These are phyloP conservation scores for Schrankia costaestrigalis DNA, from an alignment of 2,888 invertebrate genomes.

Conservation along the genomic window DNA sequence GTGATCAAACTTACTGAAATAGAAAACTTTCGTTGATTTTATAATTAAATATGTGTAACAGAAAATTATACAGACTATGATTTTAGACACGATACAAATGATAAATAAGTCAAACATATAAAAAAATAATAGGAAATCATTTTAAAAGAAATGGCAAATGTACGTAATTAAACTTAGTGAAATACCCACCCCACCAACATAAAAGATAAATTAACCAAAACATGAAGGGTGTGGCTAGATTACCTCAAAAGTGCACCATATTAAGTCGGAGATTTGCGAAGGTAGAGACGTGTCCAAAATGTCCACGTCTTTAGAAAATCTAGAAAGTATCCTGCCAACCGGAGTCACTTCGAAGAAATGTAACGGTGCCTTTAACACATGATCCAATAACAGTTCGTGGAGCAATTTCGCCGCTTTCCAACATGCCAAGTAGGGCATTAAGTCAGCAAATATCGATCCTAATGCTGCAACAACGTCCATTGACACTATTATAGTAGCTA, in stretches of 20 bases:
- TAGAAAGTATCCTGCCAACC: conserved; percentile 85
- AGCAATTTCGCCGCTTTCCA: conserved; percentile 84
- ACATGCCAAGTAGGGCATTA: conserved; percentile 85
- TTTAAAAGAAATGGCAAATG: too few relatives aligned
- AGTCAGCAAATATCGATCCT: conserved; percentile 83
- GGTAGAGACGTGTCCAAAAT: conserved; percentile 86
- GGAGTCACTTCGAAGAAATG: conserved; percentile 90
- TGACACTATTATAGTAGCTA: conserved; percentile 32
- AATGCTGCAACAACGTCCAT: conserved; percentile 83
- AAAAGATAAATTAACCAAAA: conserved; percentile 23
- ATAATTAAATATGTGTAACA: too few relatives aligned
- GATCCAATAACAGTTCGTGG: conserved; percentile 81
- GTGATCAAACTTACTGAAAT: too few relatives aligned
- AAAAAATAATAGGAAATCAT: too few relatives aligned
- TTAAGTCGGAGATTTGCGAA: conserved; percentile 83
- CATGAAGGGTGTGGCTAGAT: conserved; percentile 32
- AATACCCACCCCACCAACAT: conserved; percentile 16
- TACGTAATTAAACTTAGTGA: conserved; percentile 20
- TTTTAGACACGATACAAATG: too few relatives aligned
- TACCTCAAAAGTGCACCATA: conserved; percentile 88
- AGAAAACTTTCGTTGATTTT: too few relatives aligned
- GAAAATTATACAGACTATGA: too few relatives aligned
- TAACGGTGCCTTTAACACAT: conserved; percentile 85
- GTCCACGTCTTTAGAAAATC: conserved; percentile 89
- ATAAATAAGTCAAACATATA: too few relatives aligned